A percentile compares a stretch with the other conserved stretches of the same genome.
Conservation (phyloP, 2,888 invertebrate species). For the Isoperla grammatica region DNA sequence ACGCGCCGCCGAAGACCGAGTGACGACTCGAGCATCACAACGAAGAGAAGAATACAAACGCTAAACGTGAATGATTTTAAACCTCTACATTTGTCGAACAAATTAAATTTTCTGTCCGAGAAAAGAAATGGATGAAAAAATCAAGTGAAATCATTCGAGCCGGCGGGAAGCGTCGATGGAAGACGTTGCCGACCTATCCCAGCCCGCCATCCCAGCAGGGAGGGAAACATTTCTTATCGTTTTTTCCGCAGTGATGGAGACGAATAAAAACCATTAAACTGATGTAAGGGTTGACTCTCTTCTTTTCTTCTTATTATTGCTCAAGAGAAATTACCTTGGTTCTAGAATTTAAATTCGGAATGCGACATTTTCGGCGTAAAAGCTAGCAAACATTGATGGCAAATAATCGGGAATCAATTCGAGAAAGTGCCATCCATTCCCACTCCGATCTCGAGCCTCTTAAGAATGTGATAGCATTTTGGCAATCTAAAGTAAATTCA, state of each 20-base stretch:
- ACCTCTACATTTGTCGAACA: conserved; percentile 6
- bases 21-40: neutral
- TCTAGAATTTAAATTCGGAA: conserved; percentile 7
- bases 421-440: neutral
- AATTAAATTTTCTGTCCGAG: conserved; percentile 13
- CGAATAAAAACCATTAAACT: conserved; percentile 10
- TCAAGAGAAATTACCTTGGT: conserved; percentile 10
- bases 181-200: neutral
- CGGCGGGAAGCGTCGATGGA: neutral
- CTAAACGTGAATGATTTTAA: conserved; percentile 8
- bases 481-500: no score
- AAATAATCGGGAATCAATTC: conserved; percentile 14
- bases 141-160: conserved; percentile 9
- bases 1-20: neutral
- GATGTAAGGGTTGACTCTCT: conserved; percentile 9
- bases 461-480: no score
- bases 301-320: conserved; percentile 6
- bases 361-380: neutral
- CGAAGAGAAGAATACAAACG: neutral
- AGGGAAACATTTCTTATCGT: neutral
- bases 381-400: conserved; percentile 1
- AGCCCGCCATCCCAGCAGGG: neutral
- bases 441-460: no score
- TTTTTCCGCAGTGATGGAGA: conserved; percentile 11
- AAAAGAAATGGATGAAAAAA: conserved; percentile 5